These are phyloP conservation scores for Struthio camelus DNA, from an alignment of 2,113 vertebrate genomes.

Conservation along the genomic window DNA sequence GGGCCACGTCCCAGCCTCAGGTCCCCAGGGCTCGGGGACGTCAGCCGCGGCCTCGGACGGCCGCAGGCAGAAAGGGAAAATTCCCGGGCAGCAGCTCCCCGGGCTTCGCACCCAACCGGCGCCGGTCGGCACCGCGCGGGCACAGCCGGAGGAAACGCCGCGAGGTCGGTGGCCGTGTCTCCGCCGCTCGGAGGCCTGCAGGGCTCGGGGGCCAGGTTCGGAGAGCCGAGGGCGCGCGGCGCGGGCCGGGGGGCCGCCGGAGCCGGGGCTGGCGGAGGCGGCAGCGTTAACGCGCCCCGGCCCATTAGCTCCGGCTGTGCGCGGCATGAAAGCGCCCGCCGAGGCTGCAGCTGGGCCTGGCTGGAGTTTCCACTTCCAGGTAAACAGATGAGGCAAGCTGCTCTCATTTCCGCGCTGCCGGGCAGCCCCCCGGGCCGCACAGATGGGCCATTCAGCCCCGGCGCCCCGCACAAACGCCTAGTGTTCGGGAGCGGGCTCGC, in stretches of 20 bases:
- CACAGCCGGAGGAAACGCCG: no score
- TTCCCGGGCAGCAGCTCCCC: neutral
- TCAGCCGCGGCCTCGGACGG: neutral
- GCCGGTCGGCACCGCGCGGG: no score
- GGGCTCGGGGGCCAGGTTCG: no score
- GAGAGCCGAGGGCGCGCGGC: no score
- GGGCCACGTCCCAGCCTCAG: no score
- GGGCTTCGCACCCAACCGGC: no score
- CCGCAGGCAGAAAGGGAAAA: neutral
- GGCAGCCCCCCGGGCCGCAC: neutral
- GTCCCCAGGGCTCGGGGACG: no score
- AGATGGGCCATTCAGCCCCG: constrained; percentile 31
- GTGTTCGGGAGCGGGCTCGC: constrained; percentile 3
- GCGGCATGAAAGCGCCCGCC: neutral
- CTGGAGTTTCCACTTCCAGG: constrained; percentile 29
- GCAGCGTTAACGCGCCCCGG: neutral
- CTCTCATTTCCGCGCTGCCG: neutral
- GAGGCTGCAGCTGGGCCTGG: neutral
- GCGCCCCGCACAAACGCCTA: constrained; percentile 2
- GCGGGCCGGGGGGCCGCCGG: no score
- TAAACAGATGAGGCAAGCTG: constrained; percentile 55
- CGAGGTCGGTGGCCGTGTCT: no score
- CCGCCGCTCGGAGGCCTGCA: no score
- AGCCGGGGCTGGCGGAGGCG: no score
- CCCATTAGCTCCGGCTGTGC: neutral